Evolutionary conservation across 2,113 vertebrate species (phyloP).

Genomic region (Aythya baeri): DNA sequence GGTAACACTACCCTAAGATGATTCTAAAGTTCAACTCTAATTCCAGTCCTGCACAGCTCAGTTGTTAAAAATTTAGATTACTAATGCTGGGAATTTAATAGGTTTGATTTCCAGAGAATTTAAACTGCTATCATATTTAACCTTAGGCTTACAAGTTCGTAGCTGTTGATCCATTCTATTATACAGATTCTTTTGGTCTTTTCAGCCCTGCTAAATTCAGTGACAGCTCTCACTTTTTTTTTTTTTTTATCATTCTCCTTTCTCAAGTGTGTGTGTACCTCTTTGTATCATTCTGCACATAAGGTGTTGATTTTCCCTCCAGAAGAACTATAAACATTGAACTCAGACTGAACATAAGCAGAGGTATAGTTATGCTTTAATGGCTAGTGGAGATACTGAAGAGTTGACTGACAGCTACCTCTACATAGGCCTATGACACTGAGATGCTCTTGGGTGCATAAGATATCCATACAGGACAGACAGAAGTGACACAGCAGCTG

Average conservation of each 20-base stretch:
- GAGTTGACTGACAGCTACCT: background rate
- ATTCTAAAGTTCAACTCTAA: background rate
- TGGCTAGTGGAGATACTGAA: background rate
- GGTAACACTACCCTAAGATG: background rate
- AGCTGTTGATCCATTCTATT: background rate
- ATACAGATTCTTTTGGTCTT: background rate
- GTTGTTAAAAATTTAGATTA: background rate
- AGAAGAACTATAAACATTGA: background rate
- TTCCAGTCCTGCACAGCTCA: background rate
- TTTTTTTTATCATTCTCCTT: background rate
- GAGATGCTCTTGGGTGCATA: background rate
- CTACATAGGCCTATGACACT: background rate
- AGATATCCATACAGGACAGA: background rate
- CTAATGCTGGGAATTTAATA: background rate
- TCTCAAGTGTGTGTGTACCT: fast-evolving
- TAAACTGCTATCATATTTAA: background rate
- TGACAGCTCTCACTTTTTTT: background rate
- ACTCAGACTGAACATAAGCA: background rate
- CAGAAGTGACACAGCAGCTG: background rate
- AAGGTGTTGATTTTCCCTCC: background rate
- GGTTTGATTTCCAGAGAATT: background rate
- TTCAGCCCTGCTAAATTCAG: background rate
- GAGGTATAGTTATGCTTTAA: background rate
- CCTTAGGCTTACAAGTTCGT: background rate
- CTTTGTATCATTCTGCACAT: background rate